Evolutionary conservation across 1,140 invertebrate species (phyloP), one percentile per base, ranked within the genome.

Genomic region (Achroia grisella): DNA sequence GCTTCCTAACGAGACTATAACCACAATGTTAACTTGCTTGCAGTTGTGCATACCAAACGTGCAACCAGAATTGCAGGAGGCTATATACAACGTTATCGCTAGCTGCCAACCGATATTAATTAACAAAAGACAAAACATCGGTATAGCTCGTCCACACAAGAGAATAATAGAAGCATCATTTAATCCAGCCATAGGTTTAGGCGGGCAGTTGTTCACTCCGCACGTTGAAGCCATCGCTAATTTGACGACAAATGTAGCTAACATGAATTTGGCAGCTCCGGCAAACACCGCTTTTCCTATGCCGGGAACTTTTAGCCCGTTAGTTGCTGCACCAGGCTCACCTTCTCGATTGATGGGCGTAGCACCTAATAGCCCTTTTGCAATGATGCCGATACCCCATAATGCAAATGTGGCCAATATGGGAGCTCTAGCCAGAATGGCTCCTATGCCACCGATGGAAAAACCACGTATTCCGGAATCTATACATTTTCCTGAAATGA

Each of bases 1-100:
- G 62, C 71, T 99, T 29, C 94, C 97, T 6, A 91, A 92, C 34
- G 97, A 98, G 81, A 97, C 97, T 0, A 86, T 98, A 0, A 90
- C 90, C 4, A 97, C 94, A 0, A 97, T 99, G 82, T 80, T 98
- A 4, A 87, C 91, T 13, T 97, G 95, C 75, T 82, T 99, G 4
- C 95, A 98, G 84, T 58, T 86, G 10, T 90, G 86, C 56, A 71
- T 87, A 43, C 92, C 90, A 13, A 94, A 86, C 75, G 92, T 97
- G 8, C 91, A 91, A 30, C 93, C 91, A 58, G 97, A 98, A 52
- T 87, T 96, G 41, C 91, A 92, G 1, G 96, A 98, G 41, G 90
- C 93, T 10, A 97, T 98, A 30, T 87, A 94, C 55, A 91, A 91
- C 33, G 94, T 98, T 82, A 89, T 93, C 14, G 89, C 91, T 30